Percentiles rank a stretch among this genome's conserved stretches.
phyloP scores from a whole-genome alignment of 2,797 vertebrate species.

The Mormyrus proboscirostris region DNA sequence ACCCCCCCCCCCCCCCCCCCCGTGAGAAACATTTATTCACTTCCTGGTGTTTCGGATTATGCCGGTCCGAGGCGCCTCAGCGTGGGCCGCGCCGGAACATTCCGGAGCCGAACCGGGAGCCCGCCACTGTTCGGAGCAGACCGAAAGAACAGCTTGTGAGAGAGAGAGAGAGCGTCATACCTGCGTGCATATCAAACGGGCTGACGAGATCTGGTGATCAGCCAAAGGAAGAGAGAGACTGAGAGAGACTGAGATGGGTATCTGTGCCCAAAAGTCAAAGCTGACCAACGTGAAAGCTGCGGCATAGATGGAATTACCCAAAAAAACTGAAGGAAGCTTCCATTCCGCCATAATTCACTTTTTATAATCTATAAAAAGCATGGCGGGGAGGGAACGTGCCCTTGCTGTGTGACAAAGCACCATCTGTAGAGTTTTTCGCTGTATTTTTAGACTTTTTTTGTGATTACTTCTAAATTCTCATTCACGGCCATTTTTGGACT shows the following conservation, averaged over 20 bases:
- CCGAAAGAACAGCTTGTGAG: neutral
- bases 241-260: neutral
- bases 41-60: neutral
- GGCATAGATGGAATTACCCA: neutral
- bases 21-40: neutral
- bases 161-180: neutral
- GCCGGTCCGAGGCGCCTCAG: neutral
- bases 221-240: neutral
- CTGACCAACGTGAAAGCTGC: neutral
- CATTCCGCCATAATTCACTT: neutral
- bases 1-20: neutral
- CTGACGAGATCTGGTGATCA: neutral
- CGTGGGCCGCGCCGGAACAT: neutral
- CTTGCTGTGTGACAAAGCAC: conserved; percentile 18
- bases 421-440: conserved; percentile 16
- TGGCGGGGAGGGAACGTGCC: neutral
- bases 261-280: neutral
- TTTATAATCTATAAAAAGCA: conserved; percentile 11
- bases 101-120: neutral
- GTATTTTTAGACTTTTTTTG: conserved; percentile 24
- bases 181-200: neutral
- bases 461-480: conserved; percentile 16
- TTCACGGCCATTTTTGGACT: conserved; percentile 23
- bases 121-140: neutral
- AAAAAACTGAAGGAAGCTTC: conserved; percentile 3